Evolutionary conservation across 2,113 vertebrate genomes (phyloP).

Genomic region (Enhydra lutris): DNA sequence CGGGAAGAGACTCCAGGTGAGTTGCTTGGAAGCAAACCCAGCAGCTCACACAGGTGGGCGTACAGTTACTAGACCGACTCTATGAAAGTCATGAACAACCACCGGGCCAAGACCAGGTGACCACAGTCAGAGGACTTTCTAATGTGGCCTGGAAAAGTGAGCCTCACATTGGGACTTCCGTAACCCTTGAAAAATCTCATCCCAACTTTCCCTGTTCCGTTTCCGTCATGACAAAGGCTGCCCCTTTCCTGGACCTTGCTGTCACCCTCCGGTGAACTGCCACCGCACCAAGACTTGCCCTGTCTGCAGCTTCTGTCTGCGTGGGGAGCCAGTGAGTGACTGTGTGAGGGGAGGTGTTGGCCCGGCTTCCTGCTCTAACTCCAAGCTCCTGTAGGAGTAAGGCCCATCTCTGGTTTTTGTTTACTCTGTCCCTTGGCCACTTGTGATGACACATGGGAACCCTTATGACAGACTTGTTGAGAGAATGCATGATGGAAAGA

Average conservation of each 20-base stretch:
- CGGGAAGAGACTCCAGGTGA: neutral
- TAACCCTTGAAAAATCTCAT: neutral
- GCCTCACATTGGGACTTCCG: neutral
- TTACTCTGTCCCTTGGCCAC: neutral
- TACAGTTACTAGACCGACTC: accelerated
- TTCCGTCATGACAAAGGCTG: neutral
- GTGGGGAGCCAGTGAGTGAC: accelerated
- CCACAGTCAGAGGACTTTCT: neutral
- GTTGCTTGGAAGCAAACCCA: neutral
- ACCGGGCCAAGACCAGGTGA: neutral
- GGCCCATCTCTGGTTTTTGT: neutral
- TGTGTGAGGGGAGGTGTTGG: accelerated
- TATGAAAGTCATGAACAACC: neutral
- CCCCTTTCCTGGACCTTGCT: neutral
- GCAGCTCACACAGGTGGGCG: too few relatives aligned
- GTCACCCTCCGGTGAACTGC: neutral
- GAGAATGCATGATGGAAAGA: neutral
- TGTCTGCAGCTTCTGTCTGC: accelerated
- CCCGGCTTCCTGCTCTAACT: neutral
- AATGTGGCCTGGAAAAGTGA: neutral
- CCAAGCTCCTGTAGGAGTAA: neutral
- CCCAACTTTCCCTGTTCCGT: too few relatives aligned
- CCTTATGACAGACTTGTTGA: neutral
- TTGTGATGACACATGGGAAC: neutral
- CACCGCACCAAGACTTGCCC: accelerated